Evolutionary conservation across 2,113 vertebrate species (phyloP).

Genomic region (Corydoras maculifer): DNA sequence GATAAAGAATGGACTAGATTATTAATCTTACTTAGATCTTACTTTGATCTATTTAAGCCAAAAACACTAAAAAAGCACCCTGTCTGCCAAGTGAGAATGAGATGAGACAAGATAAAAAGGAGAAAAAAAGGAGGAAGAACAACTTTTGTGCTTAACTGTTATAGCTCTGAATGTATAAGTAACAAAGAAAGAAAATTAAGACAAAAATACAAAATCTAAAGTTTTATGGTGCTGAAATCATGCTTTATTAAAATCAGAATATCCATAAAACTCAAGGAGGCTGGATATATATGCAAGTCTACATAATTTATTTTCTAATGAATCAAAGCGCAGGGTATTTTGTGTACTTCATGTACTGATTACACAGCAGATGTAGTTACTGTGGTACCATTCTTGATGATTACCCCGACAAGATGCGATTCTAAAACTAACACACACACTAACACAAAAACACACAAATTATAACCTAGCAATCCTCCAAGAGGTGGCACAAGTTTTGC

Average conservation of each 20-base stretch:
- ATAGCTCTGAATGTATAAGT: neutral
- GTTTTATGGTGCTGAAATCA: conserved; percentile 85
- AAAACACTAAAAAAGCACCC: too few relatives aligned
- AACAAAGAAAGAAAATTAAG: neutral
- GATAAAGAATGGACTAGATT: too few relatives aligned
- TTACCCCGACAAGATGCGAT: conserved; percentile 67
- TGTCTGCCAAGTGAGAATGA: too few relatives aligned
- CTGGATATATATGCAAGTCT: conserved; percentile 68
- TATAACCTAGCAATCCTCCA: conserved; percentile 72
- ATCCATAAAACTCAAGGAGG: conserved; percentile 83
- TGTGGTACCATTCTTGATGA: conserved; percentile 67
- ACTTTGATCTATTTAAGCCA: too few relatives aligned
- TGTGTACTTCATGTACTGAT: conserved; percentile 43
- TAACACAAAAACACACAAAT: conserved; percentile 67
- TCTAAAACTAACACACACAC: conserved; percentile 75
- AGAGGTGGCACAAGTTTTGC: conserved; percentile 79
- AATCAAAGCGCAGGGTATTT: conserved; percentile 67
- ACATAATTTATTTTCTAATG: conserved; percentile 72
- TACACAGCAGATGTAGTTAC: conserved; percentile 67
- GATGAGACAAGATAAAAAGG: too few relatives aligned
- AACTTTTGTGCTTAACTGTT: too few relatives aligned
- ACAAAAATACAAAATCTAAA: conserved; percentile 14
- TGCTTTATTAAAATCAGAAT: conserved; percentile 92
- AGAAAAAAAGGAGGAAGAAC: too few relatives aligned
- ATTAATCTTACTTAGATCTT: too few relatives aligned